A percentile compares a stretch with the other conserved stretches of the same genome.
phyloP scores from a whole-genome alignment of 2,888 invertebrate species.

The Leptopilina syphax region DNA sequence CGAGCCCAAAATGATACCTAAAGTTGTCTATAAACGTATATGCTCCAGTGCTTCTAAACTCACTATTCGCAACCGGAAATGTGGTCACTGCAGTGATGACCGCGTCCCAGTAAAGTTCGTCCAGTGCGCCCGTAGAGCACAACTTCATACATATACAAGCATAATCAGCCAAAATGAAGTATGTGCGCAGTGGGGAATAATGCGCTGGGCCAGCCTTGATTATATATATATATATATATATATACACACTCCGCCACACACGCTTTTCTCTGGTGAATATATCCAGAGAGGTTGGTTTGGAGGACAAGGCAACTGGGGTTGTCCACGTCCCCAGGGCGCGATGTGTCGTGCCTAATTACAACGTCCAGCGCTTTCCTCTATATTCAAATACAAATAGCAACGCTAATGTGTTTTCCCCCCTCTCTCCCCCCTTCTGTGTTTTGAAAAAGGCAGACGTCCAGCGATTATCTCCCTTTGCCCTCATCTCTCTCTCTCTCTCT shows the following conservation, averaged over 20 bases:
- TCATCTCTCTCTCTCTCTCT: slow-evolving; percentile 37
- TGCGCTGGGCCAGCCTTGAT: slow-evolving; percentile 52
- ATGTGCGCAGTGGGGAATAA: slow-evolving; percentile 66
- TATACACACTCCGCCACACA: not conserved
- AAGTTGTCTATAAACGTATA: slow-evolving; percentile 8
- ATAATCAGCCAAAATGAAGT: slow-evolving; percentile 73
- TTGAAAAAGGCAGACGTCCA: slow-evolving; percentile 47
- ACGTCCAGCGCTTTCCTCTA: slow-evolving; percentile 72
- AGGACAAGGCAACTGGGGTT: slow-evolving; percentile 31
- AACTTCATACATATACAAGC: slow-evolving; percentile 54
- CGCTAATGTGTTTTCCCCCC: slow-evolving; percentile 67
- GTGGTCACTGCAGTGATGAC: slow-evolving; percentile 27
- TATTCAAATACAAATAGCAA: slow-evolving; percentile 72
- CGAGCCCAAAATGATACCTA: slow-evolving; percentile 6
- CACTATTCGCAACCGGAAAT: slow-evolving; percentile 1
- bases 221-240: slow-evolving; percentile 27
- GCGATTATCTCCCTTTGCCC: slow-evolving; percentile 53
- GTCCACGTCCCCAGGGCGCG: slow-evolving; percentile 71
- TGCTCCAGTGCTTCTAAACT: slow-evolving; percentile 18
- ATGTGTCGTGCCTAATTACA: slow-evolving; percentile 76
- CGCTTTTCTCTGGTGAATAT: slow-evolving; percentile 34
- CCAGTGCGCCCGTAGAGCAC: slow-evolving; percentile 47
- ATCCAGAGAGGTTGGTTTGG: slow-evolving; percentile 1
- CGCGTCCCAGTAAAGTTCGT: slow-evolving; percentile 36
- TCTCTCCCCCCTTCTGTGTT: too few relatives aligned